Evolutionary conservation across 2,797 vertebrate species (phyloP), one percentile per base, ranked within the genome.

Genomic region (Myotis planiceps): DNA sequence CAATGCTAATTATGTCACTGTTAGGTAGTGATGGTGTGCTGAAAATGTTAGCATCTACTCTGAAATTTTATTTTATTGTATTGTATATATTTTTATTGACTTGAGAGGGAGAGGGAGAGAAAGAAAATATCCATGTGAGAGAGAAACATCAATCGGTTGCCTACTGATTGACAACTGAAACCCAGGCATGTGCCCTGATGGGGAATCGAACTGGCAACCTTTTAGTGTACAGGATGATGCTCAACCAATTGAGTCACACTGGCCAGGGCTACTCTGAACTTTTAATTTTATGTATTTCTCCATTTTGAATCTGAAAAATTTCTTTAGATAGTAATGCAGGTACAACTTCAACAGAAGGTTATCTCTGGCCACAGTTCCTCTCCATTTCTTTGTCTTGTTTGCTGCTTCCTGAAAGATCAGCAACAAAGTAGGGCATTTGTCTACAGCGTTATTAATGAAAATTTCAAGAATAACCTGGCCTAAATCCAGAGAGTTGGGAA

Each of bases 401-500:
- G 53, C 63, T 80, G 1, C 49, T 95, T 92, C 8, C 21, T 86
- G 42, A 88, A 94, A 58, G 47, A 39, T 88, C 68, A 95, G 68
- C 76, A 88, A 21, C 74, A 79, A 63, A 53, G 39, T 25, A 45
- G 34, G 63, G 3, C 27, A 13, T 58, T 53, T 82, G 13, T 92
- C 74, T 92, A 10, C 55, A 93, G 2, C n/a, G 15, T 53, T 45
- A 0, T 10, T 92, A 71, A 37, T 60, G 51, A 34, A 80, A 81
- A n/a, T 90, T 74, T 79, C 32, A 82, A 63, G 60, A 14, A 3
- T 90, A 93, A 16, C 15, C 39, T 96, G 82, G 39, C 51, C 42
- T 82, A 90, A 89, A 89, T 87, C 27, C 68, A 96, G 63, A 79
- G 29, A 81, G 69, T 42, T 79, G 53, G 88, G 29, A 88, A 88